Evolutionary conservation across 1,140 invertebrate genomes (phyloP).

Genomic region (Drosophila malerkotliana): DNA sequence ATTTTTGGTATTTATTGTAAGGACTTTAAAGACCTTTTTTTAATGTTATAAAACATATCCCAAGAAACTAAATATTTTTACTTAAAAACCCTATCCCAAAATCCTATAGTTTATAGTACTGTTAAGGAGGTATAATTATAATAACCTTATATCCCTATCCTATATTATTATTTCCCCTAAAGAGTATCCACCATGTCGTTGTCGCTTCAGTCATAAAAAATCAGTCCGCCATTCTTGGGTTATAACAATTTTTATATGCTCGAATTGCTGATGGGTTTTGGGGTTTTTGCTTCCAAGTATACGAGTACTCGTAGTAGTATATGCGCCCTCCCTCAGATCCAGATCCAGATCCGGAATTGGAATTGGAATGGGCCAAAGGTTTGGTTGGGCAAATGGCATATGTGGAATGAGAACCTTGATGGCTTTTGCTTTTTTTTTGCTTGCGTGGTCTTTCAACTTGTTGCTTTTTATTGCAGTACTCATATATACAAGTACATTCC

Average conservation of each 20-base stretch:
- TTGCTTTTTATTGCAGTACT: slow-evolving; percentile 59
- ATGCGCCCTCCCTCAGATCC: too few relatives aligned
- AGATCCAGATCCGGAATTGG: background rate
- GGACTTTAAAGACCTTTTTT: too few relatives aligned
- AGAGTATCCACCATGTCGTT: slow-evolving; percentile 2
- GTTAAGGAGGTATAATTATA: too few relatives aligned
- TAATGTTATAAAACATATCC: too few relatives aligned
- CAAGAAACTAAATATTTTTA: too few relatives aligned
- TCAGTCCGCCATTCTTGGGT: slow-evolving; percentile 13
- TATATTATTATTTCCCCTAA: background rate
- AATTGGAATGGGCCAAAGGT: slow-evolving; percentile 9
- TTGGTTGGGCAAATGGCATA: background rate
- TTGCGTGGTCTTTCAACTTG: slow-evolving; percentile 61
- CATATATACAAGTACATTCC: slow-evolving; percentile 19
- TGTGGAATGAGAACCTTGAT: slow-evolving; percentile 13
- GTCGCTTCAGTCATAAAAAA: background rate
- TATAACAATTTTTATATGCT: slow-evolving; percentile 73
- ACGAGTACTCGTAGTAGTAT: too few relatives aligned
- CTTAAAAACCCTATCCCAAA: too few relatives aligned
- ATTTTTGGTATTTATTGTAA: too few relatives aligned
- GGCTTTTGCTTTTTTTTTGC: slow-evolving; percentile 43
- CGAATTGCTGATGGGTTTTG: slow-evolving; percentile 66
- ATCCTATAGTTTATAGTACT: too few relatives aligned
- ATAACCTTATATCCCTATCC: too few relatives aligned
- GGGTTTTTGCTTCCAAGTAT: slow-evolving; percentile 11